Evolutionary conservation across 2,113 vertebrate genomes (phyloP).

Genomic region (Paraplagusia blochii): DNA sequence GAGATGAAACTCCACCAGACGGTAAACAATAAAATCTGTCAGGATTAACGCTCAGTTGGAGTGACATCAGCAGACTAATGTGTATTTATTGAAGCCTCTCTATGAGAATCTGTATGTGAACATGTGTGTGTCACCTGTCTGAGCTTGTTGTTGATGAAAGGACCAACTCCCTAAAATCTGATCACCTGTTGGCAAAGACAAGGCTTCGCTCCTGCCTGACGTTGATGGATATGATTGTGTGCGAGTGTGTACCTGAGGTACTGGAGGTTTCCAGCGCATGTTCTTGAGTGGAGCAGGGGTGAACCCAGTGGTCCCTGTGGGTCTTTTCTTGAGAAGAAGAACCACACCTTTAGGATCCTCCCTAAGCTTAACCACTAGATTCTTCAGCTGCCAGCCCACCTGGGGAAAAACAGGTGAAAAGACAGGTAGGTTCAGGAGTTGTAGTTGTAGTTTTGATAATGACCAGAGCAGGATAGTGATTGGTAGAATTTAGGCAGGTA

Average conservation of each 20-base stretch:
- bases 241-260: constrained; percentile 81
- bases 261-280: constrained; percentile 92
- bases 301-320: constrained; percentile 86
- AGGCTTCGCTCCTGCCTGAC: constrained; percentile 14
- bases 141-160: constrained; percentile 44
- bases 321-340: constrained; percentile 92
- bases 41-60: constrained; percentile 18
- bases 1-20: constrained; percentile 17
- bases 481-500: too few relatives aligned
- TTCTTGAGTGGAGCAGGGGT: constrained; percentile 93
- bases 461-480: background rate
- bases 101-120: too few relatives aligned
- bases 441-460: background rate
- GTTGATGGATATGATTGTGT: constrained; percentile 2
- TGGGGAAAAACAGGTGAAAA: constrained; percentile 43
- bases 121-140: constrained; percentile 42
- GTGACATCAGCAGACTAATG: constrained; percentile 33
- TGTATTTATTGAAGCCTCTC: constrained; percentile 1
- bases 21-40: background rate
- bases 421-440: background rate
- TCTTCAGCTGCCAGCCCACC: constrained; percentile 98
- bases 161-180: constrained; percentile 53
- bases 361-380: constrained; percentile 89
- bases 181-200: constrained; percentile 47
- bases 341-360: constrained; percentile 89